Evolutionary conservation across 2,888 invertebrate species (phyloP), one percentile per base, ranked within the genome.

Genomic region (Mayetiola destructor): DNA sequence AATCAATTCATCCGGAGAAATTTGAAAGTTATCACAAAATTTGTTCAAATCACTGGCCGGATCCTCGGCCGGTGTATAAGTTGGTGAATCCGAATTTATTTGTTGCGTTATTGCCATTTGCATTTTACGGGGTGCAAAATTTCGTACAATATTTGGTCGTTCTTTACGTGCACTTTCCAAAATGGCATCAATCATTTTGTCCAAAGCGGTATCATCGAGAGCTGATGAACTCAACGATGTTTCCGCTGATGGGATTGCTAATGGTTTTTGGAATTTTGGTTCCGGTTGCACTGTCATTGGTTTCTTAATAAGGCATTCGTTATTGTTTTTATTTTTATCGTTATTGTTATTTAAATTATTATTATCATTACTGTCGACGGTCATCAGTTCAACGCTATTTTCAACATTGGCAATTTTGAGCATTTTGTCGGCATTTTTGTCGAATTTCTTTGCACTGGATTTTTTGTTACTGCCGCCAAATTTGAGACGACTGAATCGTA

Each of bases 141-240:
- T 63, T 32, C 64, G 64, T 56, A 65, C 64, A 12, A 67, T 65
- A 0, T 66, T 61, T 57, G 65, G 64, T 6, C 64, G 62, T 40
- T 70, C 70, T 58, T 72, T 71, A n/a, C 67, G 65, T 3, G 68
- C 70, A 61, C 72, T 72, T 61, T 71, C 70, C 18, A 72, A 61
- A 55, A 72, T 72, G 30, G 72, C 72, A 59, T 72, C 72, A 58
- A 72, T 72, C 72, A 72, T 72, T 52, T 67, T 67, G 56, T 71
- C 71, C 58, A 72, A 60, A 1, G 72, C 71, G 12, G 65, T 66
- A 60, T 72, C 72, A 14, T 71, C 70, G 69, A 72, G 70, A 59
- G 65, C 66, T 1, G 66, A 68, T 16, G 72, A 72, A 56, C 67
- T 71, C 4, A 71, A 59, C 8, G 66, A 64, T 10, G 63, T 62